Conservation (phyloP, 2,113 vertebrate species). For the Dermatemys mawii region DNA sequence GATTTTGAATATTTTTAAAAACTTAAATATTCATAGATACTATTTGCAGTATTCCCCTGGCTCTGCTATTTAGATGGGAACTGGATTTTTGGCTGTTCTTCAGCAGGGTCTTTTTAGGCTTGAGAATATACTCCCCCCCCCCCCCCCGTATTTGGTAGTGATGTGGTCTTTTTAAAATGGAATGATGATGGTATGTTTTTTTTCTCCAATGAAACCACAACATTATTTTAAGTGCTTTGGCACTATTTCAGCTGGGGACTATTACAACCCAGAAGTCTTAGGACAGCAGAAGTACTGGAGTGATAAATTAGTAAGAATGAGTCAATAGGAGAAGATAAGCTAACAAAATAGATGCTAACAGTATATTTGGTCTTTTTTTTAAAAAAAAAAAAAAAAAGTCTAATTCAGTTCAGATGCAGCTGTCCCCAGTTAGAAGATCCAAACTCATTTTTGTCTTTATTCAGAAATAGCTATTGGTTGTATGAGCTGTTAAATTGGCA, state of each 20-base stretch:
- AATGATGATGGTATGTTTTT: constrained; percentile 1
- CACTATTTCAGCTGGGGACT: neutral
- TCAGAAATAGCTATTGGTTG: neutral
- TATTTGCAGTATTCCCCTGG: neutral
- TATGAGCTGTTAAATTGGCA: neutral
- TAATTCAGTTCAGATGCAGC: neutral
- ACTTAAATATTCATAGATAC: neutral
- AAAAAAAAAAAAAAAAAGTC: neutral
- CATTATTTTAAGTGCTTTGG: constrained; percentile 32
- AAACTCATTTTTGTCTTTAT: neutral
- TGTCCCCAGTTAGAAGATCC: neutral
- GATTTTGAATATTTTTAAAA: neutral
- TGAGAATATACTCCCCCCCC: too few species aligned
- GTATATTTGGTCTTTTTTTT: neutral
- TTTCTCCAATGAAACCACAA: neutral
- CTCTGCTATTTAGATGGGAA: neutral
- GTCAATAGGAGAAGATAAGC: neutral
- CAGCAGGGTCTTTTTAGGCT: neutral
- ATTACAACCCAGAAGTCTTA: neutral
- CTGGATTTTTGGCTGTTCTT: constrained; percentile 27
- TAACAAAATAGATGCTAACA: neutral
- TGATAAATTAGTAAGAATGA: neutral
- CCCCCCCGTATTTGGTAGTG: neutral
- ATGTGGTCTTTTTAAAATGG: constrained; percentile 7
- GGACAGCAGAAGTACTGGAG: neutral